Evolutionary conservation across 2,888 invertebrate genomes (phyloP).

Genomic region (Scaptodrosophila latifasciaeformis): DNA sequence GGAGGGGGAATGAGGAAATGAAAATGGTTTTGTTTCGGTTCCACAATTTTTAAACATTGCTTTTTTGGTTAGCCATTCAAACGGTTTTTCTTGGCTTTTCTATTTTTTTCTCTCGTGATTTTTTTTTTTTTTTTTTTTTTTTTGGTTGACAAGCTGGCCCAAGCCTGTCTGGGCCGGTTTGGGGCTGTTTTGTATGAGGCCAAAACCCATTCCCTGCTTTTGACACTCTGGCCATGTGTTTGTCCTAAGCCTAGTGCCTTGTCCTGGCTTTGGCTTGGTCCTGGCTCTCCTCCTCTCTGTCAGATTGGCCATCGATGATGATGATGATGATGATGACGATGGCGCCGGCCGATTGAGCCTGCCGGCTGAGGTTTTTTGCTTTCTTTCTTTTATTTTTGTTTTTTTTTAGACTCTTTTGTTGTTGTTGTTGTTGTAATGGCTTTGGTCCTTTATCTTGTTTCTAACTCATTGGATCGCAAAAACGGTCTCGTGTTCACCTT

Average conservation of each 20-base stretch:
- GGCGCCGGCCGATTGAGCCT: no score
- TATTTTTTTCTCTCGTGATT: no score
- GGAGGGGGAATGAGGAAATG: no score
- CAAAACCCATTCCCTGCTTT: not conserved
- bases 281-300: no score
- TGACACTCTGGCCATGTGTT: not conserved
- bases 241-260: not conserved
- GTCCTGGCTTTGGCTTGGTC: conserved; percentile 21
- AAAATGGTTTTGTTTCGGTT: no score
- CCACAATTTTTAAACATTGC: conserved; percentile 64
- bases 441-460: conserved; percentile 72
- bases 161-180: not conserved
- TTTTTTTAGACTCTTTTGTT: no score
- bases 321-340: no score
- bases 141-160: no score
- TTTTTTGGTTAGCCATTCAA: conserved; percentile 34
- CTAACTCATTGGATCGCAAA: conserved; percentile 73
- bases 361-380: no score
- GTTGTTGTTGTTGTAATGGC: conserved; percentile 42
- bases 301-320: no score
- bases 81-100: conserved; percentile 21
- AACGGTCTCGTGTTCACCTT: conserved; percentile 71
- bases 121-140: no score
- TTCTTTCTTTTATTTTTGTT: no score
- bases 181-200: not conserved